These are phyloP conservation scores for Capromys pilorides DNA, from an alignment of 2,797 vertebrate genomes.

Conservation along the genomic window DNA sequence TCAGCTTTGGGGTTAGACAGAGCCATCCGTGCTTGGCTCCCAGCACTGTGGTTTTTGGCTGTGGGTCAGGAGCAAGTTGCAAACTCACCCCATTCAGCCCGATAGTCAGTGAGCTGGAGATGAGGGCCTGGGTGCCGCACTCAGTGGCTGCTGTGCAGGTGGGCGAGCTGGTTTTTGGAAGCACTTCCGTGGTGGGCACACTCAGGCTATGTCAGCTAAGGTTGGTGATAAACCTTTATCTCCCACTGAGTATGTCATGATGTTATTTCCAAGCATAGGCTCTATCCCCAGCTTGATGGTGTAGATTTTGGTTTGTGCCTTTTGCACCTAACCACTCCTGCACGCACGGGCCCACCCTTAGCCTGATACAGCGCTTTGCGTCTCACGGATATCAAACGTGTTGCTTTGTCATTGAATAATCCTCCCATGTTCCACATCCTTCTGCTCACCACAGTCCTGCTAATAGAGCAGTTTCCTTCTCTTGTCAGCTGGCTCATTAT, in stretches of 20 bases:
- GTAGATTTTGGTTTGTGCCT: background rate
- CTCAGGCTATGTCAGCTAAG: background rate
- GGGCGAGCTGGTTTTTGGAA: background rate
- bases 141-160: background rate
- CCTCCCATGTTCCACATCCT: background rate
- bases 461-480: conserved; percentile 33
- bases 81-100: background rate
- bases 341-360: background rate
- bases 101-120: background rate
- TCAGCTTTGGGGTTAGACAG: background rate
- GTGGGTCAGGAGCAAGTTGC: background rate
- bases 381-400: background rate
- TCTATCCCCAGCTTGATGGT: background rate
- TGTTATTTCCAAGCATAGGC: background rate
- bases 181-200: background rate
- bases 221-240: background rate
- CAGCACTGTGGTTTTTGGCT: background rate
- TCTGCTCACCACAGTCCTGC: background rate
- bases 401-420: background rate
- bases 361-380: background rate
- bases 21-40: background rate
- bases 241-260: background rate
- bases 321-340: background rate
- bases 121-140: background rate
- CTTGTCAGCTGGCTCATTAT: conserved; percentile 22